Conservation (phyloP, 2,113 vertebrate genomes). For the Platysternon megacephalum region DNA sequence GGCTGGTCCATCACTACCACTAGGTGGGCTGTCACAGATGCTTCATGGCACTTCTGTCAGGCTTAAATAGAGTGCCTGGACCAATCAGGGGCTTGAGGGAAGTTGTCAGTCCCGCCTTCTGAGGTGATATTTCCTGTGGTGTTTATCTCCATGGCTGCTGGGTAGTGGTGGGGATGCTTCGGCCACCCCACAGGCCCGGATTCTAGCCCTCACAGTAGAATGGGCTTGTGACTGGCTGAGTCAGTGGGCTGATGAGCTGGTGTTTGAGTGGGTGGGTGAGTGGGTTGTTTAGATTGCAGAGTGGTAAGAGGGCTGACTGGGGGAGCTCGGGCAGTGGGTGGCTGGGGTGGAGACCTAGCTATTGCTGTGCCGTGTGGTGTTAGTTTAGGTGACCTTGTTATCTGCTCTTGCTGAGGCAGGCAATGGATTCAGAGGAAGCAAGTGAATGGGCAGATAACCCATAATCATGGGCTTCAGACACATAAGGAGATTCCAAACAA, state of each 20-base stretch:
- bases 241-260: neutral
- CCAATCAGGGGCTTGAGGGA: no score
- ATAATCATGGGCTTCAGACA: neutral
- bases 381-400: neutral
- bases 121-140: no score
- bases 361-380: neutral
- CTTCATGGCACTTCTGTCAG: no score
- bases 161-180: no score
- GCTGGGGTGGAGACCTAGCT: neutral
- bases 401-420: neutral
- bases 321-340: neutral
- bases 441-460: neutral
- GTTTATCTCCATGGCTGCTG: no score
- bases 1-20: no score
- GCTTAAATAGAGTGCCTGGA: no score
- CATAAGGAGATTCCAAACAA: neutral
- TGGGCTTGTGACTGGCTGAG: neutral
- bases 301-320: neutral
- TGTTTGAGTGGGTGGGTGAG: accelerated
- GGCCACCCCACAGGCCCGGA: no score
- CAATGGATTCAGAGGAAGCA: neutral
- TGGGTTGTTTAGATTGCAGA: neutral
- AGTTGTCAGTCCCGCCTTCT: no score
- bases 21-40: no score
- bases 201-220: no score